Evolutionary conservation across 2,888 invertebrate species (phyloP).

Genomic region (Diloba caeruleocephala): DNA sequence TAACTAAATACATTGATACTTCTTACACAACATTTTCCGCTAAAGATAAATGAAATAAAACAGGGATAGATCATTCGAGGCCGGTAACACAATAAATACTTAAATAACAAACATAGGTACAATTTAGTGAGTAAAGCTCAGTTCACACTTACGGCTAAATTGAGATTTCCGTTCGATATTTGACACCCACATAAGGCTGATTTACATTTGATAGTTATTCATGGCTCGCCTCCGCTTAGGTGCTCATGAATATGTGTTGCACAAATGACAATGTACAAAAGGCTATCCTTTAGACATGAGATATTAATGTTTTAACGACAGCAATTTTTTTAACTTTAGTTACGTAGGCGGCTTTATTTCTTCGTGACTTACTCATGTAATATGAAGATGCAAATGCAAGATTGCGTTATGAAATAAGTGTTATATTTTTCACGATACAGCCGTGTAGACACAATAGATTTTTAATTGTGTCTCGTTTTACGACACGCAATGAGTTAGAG

Average conservation of each 20-base stretch:
- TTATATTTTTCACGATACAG: too few relatives aligned
- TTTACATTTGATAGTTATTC: slow-evolving; percentile 67
- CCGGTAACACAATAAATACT: slow-evolving; percentile 20
- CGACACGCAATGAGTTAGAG: too few relatives aligned
- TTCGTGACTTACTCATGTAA: not conserved
- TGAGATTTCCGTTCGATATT: slow-evolving; percentile 63
- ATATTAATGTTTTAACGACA: slow-evolving; percentile 20
- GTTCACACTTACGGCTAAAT: slow-evolving; percentile 48
- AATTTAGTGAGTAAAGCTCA: slow-evolving; percentile 20
- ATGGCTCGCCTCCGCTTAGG: slow-evolving; percentile 47
- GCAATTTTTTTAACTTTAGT: not conserved
- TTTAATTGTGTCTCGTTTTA: too few relatives aligned
- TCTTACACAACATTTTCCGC: slow-evolving; percentile 2
- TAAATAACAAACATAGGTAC: slow-evolving; percentile 17
- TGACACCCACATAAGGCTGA: slow-evolving; percentile 61
- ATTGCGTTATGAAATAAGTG: not conserved
- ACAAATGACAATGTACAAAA: slow-evolving; percentile 41
- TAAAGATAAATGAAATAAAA: slow-evolving; percentile 1
- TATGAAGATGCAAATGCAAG: not conserved
- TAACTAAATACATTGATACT: too few relatives aligned
- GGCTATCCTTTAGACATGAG: slow-evolving; percentile 18
- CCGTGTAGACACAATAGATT: too few relatives aligned
- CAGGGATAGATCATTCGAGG: slow-evolving; percentile 2
- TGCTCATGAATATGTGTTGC: slow-evolving; percentile 58
- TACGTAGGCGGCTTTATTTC: not conserved